Conservation (phyloP, 2,113 vertebrate species). For the Smithornis capensis region DNA sequence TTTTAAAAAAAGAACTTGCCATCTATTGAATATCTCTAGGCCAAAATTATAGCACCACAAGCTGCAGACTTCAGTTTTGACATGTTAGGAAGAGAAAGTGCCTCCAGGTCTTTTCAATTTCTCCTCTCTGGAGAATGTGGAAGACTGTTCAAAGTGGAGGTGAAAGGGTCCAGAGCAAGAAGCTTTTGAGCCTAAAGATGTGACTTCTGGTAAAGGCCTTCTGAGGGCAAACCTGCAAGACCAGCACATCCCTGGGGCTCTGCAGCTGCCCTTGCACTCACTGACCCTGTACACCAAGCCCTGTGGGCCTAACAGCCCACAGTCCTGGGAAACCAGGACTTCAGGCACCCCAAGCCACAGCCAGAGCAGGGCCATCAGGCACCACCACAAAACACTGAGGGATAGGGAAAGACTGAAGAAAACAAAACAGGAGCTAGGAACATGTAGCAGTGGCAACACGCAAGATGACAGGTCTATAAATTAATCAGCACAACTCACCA, state of each 20-base stretch:
- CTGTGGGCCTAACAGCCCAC: background rate
- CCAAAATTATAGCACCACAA: background rate
- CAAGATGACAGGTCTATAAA: background rate
- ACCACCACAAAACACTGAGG: rapidly evolving
- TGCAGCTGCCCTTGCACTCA: background rate
- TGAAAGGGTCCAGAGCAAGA: background rate
- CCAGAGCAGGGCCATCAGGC: background rate
- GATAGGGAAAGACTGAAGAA: background rate
- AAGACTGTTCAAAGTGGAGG: background rate
- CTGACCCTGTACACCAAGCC: background rate
- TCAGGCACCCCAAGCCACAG: background rate
- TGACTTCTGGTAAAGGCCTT: background rate
- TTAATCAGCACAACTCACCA: background rate
- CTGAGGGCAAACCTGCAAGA: background rate
- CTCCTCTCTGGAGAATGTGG: background rate
- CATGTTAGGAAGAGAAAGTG: background rate
- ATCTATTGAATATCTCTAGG: background rate
- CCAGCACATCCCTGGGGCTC: background rate
- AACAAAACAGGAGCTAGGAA: background rate
- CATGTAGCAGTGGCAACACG: rapidly evolving
- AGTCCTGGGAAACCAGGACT: background rate
- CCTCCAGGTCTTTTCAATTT: background rate
- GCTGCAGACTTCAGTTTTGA: background rate
- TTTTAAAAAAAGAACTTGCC: background rate
- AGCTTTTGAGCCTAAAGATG: background rate